phyloP scores from a whole-genome alignment of 2,888 invertebrate species.

The Aradus depressus region DNA sequence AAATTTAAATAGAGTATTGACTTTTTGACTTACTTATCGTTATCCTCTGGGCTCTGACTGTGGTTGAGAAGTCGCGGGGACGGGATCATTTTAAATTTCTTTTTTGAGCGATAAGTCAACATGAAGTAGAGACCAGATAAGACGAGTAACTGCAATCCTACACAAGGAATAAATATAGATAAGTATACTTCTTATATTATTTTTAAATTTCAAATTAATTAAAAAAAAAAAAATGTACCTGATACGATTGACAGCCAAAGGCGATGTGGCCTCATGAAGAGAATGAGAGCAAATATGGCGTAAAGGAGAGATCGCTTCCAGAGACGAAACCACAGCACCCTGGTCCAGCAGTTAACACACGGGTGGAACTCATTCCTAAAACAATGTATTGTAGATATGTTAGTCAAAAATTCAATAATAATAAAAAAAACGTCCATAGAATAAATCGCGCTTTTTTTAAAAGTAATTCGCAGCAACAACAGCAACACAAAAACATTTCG shows the following conservation, averaged over 20 bases:
- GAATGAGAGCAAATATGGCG: constrained; percentile 36
- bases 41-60: constrained; percentile 29
- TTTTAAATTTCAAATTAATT: not conserved
- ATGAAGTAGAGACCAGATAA: constrained; percentile 29
- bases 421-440: too few species aligned
- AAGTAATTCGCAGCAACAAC: too few species aligned
- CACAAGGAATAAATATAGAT: not conserved
- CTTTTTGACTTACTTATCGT: constrained; percentile 26
- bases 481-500: too few species aligned
- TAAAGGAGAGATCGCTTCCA: constrained; percentile 41
- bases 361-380: constrained; percentile 39
- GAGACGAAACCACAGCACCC: constrained; percentile 37
- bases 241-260: constrained; percentile 40
- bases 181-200: not conserved
- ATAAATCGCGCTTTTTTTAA: too few species aligned
- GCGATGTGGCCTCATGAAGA: constrained; percentile 39
- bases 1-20: too few species aligned
- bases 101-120: constrained; percentile 27
- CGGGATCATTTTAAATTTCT: constrained; percentile 25
- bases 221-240: constrained; percentile 33
- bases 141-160: constrained; percentile 28
- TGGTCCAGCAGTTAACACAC: constrained; percentile 38
- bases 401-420: not conserved
- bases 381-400: constrained; percentile 16
- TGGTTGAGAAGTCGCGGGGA: constrained; percentile 26